Percentiles rank a stretch among this genome's conserved stretches.
Conservation (phyloP, 2,113 vertebrate genomes). For the Poecile atricapillus region DNA sequence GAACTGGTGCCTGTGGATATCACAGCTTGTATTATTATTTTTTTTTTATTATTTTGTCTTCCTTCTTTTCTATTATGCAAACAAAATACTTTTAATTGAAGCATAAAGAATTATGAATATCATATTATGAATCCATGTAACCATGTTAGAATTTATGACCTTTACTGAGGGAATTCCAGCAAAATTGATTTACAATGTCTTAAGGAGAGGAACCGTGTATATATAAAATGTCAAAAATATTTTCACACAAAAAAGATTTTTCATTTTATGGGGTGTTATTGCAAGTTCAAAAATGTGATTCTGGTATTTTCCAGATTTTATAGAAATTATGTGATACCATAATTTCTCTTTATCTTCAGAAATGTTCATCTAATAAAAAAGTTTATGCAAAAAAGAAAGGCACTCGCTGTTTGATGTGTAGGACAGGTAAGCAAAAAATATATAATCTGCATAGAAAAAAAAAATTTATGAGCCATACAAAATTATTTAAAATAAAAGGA, state of each 20-base stretch:
- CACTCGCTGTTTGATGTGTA: background rate
- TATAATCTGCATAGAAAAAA: background rate
- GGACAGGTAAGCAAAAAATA: background rate
- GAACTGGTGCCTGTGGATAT: background rate
- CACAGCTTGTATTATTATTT: background rate
- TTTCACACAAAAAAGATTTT: background rate
- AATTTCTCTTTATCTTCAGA: background rate
- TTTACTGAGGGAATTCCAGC: background rate
- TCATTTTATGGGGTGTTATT: rapidly evolving
- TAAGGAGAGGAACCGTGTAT: background rate
- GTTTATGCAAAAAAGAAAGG: background rate
- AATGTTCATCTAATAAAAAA: background rate
- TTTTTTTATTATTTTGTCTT: background rate
- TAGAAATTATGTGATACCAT: background rate
- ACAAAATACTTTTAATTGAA: background rate
- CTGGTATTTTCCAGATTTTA: background rate
- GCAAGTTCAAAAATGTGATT: background rate
- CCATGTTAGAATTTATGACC: background rate
- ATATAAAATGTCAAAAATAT: background rate
- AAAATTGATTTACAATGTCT: background rate
- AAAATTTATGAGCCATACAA: background rate
- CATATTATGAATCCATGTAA: background rate
- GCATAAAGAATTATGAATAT: background rate
- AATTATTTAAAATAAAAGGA: background rate
- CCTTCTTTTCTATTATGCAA: background rate